Conservation (phyloP, 2,113 vertebrate species). For the Ptychochromis oligacanthus region DNA sequence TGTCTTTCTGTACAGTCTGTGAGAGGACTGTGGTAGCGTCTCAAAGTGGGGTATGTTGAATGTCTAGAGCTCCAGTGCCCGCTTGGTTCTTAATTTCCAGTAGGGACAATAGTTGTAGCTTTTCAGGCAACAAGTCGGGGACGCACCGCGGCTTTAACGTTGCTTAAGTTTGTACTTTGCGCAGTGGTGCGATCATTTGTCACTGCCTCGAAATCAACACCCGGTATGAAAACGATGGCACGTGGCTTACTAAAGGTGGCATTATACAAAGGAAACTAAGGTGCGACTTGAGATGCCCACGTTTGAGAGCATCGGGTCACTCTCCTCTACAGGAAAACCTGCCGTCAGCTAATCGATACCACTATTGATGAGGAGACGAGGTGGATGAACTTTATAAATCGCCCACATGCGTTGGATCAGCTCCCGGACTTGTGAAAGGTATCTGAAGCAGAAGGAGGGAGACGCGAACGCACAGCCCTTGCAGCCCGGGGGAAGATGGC, state of each 20-base stretch:
- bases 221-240: not conserved
- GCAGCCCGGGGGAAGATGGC: constrained; percentile 92
- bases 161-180: constrained; percentile 20
- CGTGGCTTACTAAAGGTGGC: not conserved
- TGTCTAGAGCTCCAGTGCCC: constrained; percentile 5
- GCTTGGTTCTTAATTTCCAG: constrained; percentile 20
- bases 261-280: constrained; percentile 24
- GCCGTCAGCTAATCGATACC: constrained; percentile 54
- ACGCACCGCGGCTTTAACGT: constrained; percentile 10
- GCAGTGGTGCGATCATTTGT: not conserved
- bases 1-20: not conserved
- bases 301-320: constrained; percentile 3
- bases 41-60: not conserved
- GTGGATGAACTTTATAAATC: constrained; percentile 83
- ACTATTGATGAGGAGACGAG: constrained; percentile 81
- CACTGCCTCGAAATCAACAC: not conserved
- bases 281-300: constrained; percentile 23
- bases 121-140: constrained; percentile 65
- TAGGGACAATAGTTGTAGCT: constrained; percentile 55
- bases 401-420: constrained; percentile 96
- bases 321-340: constrained; percentile 1
- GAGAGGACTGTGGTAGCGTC: not conserved
- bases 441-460: constrained; percentile 85
- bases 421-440: constrained; percentile 88
- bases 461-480: constrained; percentile 86